These are phyloP conservation scores for Oppia nitens DNA, from an alignment of 1,140 invertebrate species.

Conservation along the genomic window DNA sequence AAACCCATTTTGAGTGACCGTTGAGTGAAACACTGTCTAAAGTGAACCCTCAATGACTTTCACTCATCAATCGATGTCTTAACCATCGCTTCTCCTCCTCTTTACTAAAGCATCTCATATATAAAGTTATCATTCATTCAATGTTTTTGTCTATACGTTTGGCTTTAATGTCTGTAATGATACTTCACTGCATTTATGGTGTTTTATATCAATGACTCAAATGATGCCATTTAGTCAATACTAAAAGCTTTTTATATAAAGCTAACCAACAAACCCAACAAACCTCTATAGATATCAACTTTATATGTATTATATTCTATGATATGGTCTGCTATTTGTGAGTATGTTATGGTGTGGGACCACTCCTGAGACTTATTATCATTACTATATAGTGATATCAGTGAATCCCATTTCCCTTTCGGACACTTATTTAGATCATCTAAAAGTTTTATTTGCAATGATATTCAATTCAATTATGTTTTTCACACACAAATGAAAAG, in stretches of 20 bases:
- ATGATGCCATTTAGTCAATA: background rate
- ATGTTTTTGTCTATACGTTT: background rate
- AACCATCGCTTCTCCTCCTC: background rate
- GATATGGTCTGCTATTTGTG: no score
- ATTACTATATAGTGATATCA: background rate
- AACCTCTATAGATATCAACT: background rate
- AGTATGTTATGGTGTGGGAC: no score
- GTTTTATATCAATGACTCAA: background rate
- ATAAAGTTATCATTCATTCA: background rate
- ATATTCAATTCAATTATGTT: background rate
- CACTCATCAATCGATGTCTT: background rate
- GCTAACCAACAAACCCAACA: background rate
- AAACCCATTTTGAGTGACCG: background rate
- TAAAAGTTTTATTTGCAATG: background rate
- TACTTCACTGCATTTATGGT: background rate
- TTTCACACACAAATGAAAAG: no score
- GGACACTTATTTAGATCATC: background rate
- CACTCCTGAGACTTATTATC: background rate
- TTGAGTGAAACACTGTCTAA: background rate
- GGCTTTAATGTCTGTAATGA: background rate
- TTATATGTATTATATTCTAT: no score
- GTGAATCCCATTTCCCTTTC: background rate
- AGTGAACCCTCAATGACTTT: background rate
- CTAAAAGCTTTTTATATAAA: background rate
- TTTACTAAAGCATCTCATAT: no score